These are phyloP conservation scores for Oxycera nigricornis DNA, from an alignment of 2,888 invertebrate species.

Conservation along the genomic window DNA sequence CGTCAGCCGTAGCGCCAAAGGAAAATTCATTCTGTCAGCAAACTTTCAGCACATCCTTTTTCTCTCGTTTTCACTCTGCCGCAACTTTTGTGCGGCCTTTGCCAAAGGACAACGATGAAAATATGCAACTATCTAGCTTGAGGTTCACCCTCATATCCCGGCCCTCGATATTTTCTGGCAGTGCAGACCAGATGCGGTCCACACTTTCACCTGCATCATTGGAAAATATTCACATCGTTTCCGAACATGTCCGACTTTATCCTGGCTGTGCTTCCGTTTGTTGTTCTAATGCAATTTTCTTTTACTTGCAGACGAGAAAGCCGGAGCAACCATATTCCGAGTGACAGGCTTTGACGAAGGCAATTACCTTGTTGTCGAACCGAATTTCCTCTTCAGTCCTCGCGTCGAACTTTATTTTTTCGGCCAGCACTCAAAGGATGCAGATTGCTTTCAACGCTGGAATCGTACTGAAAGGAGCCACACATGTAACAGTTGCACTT, in stretches of 20 bases:
- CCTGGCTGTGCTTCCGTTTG: neutral
- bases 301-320: constrained; percentile 17
- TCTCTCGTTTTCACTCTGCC: neutral
- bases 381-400: constrained; percentile 46
- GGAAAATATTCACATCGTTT: neutral
- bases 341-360: constrained; percentile 45
- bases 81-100: neutral
- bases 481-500: neutral
- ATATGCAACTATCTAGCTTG: neutral
- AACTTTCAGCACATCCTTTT: neutral
- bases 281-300: constrained; percentile 12
- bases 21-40: neutral
- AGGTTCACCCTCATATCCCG: neutral
- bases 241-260: neutral
- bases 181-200: neutral
- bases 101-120: neutral
- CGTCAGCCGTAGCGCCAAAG: neutral
- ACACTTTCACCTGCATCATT: neutral
- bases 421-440: neutral
- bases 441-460: neutral
- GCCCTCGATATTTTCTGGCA: neutral
- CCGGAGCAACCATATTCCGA: constrained; percentile 24
- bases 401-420: constrained; percentile 46
- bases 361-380: constrained; percentile 45
- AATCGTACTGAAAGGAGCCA: neutral